Conservation (phyloP, 2,888 invertebrate genomes). For the Erannis defoliaria region DNA sequence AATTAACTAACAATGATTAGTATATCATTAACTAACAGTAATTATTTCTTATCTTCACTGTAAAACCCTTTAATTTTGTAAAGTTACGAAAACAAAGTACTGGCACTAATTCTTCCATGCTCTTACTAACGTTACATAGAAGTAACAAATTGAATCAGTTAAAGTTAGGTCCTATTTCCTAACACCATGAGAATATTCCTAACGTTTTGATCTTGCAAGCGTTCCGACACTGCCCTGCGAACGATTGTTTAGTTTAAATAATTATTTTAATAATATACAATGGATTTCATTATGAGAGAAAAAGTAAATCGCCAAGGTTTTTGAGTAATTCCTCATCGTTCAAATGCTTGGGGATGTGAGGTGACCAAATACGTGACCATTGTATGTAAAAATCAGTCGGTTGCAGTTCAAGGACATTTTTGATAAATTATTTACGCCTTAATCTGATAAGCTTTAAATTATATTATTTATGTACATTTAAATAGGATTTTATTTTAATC, state of each 20-base stretch:
- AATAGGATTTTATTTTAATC: conserved; percentile 13
- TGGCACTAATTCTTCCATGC: too few relatives aligned
- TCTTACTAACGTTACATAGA: conserved; percentile 18
- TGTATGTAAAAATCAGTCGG: conserved; percentile 39
- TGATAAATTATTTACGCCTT: conserved; percentile 15
- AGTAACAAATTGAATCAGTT: conserved; percentile 23
- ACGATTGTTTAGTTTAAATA: conserved; percentile 49
- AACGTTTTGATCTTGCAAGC: conserved; percentile 45
- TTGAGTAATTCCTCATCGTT: conserved; percentile 28
- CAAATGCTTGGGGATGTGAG: conserved; percentile 28
- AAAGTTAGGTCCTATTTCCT: conserved; percentile 39
- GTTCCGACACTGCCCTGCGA: conserved; percentile 48
- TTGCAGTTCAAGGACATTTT: conserved; percentile 1
- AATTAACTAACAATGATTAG: not conserved
- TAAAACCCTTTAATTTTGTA: conserved; percentile 15
- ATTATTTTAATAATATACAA: conserved; percentile 48
- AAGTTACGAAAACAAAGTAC: conserved; percentile 12
- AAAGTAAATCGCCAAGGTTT: conserved; percentile 44
- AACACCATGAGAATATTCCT: conserved; percentile 46
- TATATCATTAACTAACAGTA: not conserved
- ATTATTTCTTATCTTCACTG: not conserved
- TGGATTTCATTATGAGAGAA: conserved; percentile 47
- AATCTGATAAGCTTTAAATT: conserved; percentile 8
- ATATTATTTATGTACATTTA: conserved; percentile 4
- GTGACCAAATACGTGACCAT: conserved; percentile 33